Percentiles rank a stretch among this genome's conserved stretches.
phyloP scores from a whole-genome alignment of 2,113 vertebrate species.

The Corynorhinus townsendii region DNA sequence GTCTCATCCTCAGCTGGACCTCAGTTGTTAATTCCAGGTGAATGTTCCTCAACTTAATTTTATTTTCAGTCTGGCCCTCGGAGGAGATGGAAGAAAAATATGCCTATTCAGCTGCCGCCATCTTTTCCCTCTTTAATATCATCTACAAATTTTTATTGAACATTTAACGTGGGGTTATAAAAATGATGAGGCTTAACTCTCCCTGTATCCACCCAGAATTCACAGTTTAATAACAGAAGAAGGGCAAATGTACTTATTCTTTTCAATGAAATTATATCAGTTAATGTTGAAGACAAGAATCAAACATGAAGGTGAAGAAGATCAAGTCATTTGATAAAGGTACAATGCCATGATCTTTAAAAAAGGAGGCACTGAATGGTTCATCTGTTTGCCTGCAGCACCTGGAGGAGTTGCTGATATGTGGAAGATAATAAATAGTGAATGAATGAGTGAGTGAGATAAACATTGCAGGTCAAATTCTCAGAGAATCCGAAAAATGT shows the following conservation, averaged over 20 bases:
- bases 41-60: too few relatives aligned
- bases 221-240: neutral
- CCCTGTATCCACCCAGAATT: neutral
- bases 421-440: neutral
- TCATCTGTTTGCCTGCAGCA: neutral
- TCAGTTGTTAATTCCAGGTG: too few relatives aligned
- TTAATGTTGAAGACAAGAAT: neutral
- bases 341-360: neutral
- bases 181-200: neutral
- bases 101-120: too few relatives aligned
- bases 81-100: too few relatives aligned
- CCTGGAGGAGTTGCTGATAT: neutral
- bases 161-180: neutral
- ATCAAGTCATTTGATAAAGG: neutral
- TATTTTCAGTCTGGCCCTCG: too few relatives aligned
- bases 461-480: neutral
- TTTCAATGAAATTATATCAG: neutral
- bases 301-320: neutral
- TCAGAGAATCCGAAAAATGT: neutral
- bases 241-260: neutral
- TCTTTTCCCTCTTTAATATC: neutral
- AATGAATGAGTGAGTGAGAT: neutral
- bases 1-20: too few relatives aligned
- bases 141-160: neutral
- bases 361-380: neutral